These are phyloP conservation scores for Trematomus loennbergii DNA, from an alignment of 2,113 vertebrate species.

Conservation along the genomic window DNA sequence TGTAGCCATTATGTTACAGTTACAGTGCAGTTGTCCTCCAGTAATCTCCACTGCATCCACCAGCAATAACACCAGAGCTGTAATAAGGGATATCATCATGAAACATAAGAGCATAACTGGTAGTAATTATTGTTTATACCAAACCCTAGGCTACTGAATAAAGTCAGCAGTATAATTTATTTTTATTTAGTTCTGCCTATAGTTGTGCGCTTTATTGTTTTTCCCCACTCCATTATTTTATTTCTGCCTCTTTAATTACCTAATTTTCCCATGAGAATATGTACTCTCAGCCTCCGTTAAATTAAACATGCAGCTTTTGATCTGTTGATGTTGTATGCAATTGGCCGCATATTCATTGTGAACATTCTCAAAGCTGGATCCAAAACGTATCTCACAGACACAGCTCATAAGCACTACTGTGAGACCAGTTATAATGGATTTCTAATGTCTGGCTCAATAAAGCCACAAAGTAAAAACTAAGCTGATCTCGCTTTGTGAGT, in stretches of 20 bases:
- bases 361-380: constrained; percentile 18
- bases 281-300: neutral
- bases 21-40: neutral
- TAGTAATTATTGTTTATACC: constrained; percentile 8
- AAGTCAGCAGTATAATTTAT: constrained; percentile 1
- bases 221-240: constrained; percentile 2
- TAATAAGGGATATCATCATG: constrained; percentile 16
- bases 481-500: constrained; percentile 1
- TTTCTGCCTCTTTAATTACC: constrained; percentile 24
- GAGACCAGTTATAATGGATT: neutral
- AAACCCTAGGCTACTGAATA: neutral
- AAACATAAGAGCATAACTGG: constrained; percentile 12
- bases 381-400: constrained; percentile 15
- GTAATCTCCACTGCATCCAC: neutral
- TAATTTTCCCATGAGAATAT: constrained; percentile 33
- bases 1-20: constrained; percentile 8
- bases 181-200: neutral
- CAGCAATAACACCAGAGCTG: neutral
- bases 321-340: constrained; percentile 20
- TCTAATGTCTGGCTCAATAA: constrained; percentile 12
- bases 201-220: neutral
- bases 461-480: constrained; percentile 3
- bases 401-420: constrained; percentile 6
- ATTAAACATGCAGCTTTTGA: constrained; percentile 34
- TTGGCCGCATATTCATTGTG: constrained; percentile 32